A percentile compares a stretch with the other conserved stretches of the same genome.
These are phyloP conservation scores for Lasiommata megera DNA, from an alignment of 2,888 invertebrate species.

Conservation along the genomic window DNA sequence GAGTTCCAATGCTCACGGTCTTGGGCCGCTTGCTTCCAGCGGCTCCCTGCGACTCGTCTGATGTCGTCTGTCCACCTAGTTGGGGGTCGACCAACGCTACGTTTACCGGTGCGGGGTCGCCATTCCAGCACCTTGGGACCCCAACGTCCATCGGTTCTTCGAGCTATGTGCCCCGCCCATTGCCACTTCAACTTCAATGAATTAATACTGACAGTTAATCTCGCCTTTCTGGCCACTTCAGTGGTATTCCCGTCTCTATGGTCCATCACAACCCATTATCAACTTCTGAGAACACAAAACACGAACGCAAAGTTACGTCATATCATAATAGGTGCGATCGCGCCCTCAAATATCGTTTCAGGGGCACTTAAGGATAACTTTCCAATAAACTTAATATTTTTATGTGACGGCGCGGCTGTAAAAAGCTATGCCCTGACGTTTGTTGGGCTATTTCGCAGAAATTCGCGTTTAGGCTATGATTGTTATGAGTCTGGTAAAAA, in stretches of 20 bases:
- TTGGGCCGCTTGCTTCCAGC: too few relatives aligned
- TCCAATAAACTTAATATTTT: constrained; percentile 70
- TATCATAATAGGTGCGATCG: constrained; percentile 45
- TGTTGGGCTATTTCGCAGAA: constrained; percentile 52
- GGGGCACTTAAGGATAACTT: constrained; percentile 52
- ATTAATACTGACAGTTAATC: too few relatives aligned
- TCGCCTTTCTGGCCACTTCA: background rate
- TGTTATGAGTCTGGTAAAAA: constrained; percentile 40
- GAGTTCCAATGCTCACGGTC: too few relatives aligned
- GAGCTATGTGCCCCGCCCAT: too few relatives aligned
- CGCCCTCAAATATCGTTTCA: constrained; percentile 43
- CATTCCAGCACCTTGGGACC: too few relatives aligned
- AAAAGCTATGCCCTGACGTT: constrained; percentile 54
- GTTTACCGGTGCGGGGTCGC: too few relatives aligned
- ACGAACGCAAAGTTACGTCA: constrained; percentile 34
- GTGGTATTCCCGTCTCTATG: background rate
- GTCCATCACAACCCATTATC: constrained; percentile 32
- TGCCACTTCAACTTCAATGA: too few relatives aligned
- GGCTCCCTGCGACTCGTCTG: too few relatives aligned
- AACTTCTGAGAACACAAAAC: constrained; percentile 44
- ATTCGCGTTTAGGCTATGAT: constrained; percentile 51
- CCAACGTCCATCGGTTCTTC: too few relatives aligned
- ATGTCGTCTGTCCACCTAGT: too few relatives aligned
- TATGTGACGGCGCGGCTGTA: constrained; percentile 57
- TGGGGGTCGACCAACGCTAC: too few relatives aligned